A percentile compares a stretch with the other conserved stretches of the same genome.
Conservation (phyloP, 1,140 invertebrate species). For the Subanguina moxae region DNA sequence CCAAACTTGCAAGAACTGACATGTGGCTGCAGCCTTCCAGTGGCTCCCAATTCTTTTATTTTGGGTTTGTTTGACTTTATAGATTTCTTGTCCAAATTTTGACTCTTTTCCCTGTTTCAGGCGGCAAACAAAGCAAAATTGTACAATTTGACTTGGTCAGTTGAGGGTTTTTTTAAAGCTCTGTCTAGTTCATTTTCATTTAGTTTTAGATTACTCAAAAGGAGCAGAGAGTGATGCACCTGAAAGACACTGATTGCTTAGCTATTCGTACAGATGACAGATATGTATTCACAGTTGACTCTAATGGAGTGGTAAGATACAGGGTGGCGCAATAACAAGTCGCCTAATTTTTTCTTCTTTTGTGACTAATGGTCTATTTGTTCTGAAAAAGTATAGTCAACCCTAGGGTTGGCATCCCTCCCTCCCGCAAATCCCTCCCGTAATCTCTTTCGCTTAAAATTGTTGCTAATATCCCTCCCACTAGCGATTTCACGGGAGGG, state of each 20-base stretch:
- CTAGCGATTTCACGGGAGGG: no score
- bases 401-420: no score
- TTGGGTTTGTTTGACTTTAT: not conserved
- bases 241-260: conserved; percentile 17
- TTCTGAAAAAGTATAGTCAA: no score
- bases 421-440: no score
- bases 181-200: no score
- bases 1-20: conserved; percentile 4
- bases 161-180: no score
- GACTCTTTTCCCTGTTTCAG: no score
- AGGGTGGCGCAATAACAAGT: no score
- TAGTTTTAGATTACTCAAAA: conserved; percentile 9
- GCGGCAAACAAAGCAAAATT: conserved; percentile 18
- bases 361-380: no score
- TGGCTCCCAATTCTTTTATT: conserved; percentile 13
- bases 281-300: conserved; percentile 13
- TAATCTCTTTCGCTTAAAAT: no score
- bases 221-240: conserved; percentile 10
- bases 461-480: no score
- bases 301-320: conserved; percentile 11
- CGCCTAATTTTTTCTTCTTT: not conserved
- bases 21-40: conserved; percentile 7
- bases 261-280: conserved; percentile 11
- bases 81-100: no score
- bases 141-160: conserved; percentile 11